Evolutionary conservation across 2,797 vertebrate species (phyloP), one percentile per base, ranked within the genome.

Genomic region (Sarcoramphus papa): DNA sequence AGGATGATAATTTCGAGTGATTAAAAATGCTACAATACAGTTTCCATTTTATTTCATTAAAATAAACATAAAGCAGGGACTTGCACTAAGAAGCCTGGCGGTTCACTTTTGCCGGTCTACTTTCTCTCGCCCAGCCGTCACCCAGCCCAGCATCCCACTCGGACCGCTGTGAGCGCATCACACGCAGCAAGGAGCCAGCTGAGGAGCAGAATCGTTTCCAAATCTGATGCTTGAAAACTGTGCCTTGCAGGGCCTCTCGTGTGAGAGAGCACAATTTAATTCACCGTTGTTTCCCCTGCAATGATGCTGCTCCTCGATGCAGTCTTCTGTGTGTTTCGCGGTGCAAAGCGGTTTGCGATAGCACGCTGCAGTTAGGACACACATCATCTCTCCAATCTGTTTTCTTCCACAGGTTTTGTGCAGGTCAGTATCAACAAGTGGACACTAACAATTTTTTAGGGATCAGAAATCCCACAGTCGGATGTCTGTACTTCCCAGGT

Each of bases 1-100:
- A 92, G 40, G 69, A 84, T 63, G 85, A 87, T 88, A 73, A 90
- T 95, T 93, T 65, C 16, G 11, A 93, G 80, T 70, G 74, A 93
- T 90, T 94, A 96, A 92, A 97, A 96, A 70, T 0, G 0, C 77
- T 79, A 31, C 60, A 67, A 63, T 69, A 74, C 41, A n/a, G 33
- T 77, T 88, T 85, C 57, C 37, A 53, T 57, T 78, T 96, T 94
- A 84, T 90, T 92, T 96, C 76, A 88, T 81, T 76, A 63, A 80
- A 93, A 78, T 48, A 75, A 93, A 41, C 16, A 14, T 60, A n/a
- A 84, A 86, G 20, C 4, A 0, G 45, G 22, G 59, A 40, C 24
- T 60, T 35, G 25, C 59, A 23, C 2, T 25, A 19, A 56, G 50
- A 47, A 93, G 14, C 30, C 76, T 74, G 33, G 37, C 3, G 2